These are phyloP conservation scores for Mycetomoellerius zeteki DNA, from an alignment of 1,140 invertebrate species.

Conservation along the genomic window DNA sequence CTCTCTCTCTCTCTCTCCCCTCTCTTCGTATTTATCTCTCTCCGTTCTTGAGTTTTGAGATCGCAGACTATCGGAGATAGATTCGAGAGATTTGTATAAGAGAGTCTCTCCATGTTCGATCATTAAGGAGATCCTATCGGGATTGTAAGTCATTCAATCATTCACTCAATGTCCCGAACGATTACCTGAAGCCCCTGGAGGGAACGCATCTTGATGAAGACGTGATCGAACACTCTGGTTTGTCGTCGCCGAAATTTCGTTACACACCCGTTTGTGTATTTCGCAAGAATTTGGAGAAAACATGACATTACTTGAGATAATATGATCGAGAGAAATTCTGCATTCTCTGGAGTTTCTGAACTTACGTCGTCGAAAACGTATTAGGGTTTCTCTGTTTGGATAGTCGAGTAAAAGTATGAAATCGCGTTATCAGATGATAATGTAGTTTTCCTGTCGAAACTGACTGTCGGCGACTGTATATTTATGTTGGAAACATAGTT, in stretches of 20 bases:
- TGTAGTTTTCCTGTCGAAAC: constrained; percentile 2
- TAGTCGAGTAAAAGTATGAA: constrained; percentile 1
- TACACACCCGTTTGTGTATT: constrained; percentile 22
- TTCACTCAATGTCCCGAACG: constrained; percentile 76
- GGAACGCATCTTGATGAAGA: constrained; percentile 39
- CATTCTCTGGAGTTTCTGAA: background rate
- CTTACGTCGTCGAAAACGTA: constrained; percentile 1
- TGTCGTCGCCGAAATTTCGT: constrained; percentile 36
- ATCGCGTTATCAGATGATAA: constrained; percentile 17
- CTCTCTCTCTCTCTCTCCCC: constrained; percentile 17
- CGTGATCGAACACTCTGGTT: constrained; percentile 38
- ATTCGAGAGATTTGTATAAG: constrained; percentile 73
- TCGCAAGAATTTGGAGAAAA: background rate
- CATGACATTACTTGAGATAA: background rate
- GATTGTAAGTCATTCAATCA: constrained; percentile 83
- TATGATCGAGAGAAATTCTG: background rate
- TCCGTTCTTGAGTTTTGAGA: constrained; percentile 65
- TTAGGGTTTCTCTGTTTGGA: constrained; percentile 5
- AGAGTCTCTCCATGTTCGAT: constrained; percentile 83
- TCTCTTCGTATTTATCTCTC: constrained; percentile 64
- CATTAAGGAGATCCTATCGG: constrained; percentile 85
- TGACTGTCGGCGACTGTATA: constrained; percentile 11
- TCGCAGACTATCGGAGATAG: constrained; percentile 35
- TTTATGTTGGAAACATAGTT: constrained; percentile 53
- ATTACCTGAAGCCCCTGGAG: constrained; percentile 79